Base-by-base conservation (phyloP, 2,888 invertebrate species). In the Salticus scenicus region DNA sequence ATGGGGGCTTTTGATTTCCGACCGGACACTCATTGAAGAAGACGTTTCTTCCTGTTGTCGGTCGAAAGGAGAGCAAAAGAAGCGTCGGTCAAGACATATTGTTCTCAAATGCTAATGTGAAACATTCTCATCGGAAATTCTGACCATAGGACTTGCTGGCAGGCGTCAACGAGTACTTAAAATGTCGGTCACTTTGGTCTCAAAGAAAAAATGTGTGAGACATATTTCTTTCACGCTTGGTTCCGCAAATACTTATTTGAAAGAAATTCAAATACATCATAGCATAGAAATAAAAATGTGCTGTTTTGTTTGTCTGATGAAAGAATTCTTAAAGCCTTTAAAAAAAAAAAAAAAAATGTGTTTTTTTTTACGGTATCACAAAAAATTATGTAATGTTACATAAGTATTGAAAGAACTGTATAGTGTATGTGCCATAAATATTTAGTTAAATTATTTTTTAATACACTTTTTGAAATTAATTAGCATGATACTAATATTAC, bases 91-190 rank as follows among this genome's bases (percentile, higher is more conserved):
- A 5, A 57, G 24, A 57, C 57, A 57, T 57, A 57, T 57, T 24
- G 24, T 27, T 66, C 47, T 24, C 31, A 47, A 75, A 82, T 82
- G 82, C 82, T 82, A 82, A 82, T 47, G 63, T 64, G 82, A 10
- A n/a, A n/a, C 33, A 69, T 27, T 57, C 57, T 7, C 57, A 51
- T 75, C 82, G 82, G 82, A 82, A 47, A 74, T 74, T 74, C 57
- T 74, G 74, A 74, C 74, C 81, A 74, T 69, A 74, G 69, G 82
- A 82, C 82, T 63, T 64, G 47, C 63, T 63, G 75, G 57, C 82
- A 70, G 82, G 70, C 75, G 71, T 82, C 75, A 73, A 37, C 81
- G 70, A 69, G 74, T 74, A 63, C 57, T 69, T 81, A 69, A 81
- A 81, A 74, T 14, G 42, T 47, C 47, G 47, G 47, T 47, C 24